A percentile compares a stretch with the other conserved stretches of the same genome.
These are phyloP conservation scores for Drosophila anomelani DNA, from an alignment of 2,888 invertebrate species.

Conservation along the genomic window DNA sequence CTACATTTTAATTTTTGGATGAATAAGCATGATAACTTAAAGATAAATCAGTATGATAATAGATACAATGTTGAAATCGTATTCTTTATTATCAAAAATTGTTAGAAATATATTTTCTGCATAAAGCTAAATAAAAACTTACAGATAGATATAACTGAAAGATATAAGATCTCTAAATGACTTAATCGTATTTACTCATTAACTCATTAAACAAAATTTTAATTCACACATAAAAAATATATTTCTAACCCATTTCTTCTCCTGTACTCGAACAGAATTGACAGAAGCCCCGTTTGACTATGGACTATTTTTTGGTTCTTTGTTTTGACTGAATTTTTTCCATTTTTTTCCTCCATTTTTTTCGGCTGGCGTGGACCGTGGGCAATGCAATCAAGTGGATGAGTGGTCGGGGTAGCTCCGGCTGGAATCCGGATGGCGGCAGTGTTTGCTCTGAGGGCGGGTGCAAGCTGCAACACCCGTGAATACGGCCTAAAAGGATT, in stretches of 20 bases:
- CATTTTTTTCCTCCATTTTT: slow-evolving; percentile 6
- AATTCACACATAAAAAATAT: not conserved
- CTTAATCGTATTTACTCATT: not conserved
- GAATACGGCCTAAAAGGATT: slow-evolving; percentile 75
- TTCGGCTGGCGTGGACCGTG: slow-evolving; percentile 8
- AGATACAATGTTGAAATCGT: too few relatives aligned
- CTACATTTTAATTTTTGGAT: too few relatives aligned
- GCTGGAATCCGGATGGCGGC: slow-evolving; percentile 15
- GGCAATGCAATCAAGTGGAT: slow-evolving; percentile 78
- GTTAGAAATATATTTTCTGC: too few relatives aligned
- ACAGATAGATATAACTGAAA: fast-evolving
- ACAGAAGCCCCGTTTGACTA: slow-evolving; percentile 52
- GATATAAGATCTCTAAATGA: not conserved
- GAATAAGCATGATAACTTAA: too few relatives aligned
- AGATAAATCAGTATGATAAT: too few relatives aligned
- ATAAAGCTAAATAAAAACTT: not conserved
- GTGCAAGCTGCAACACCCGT: slow-evolving; percentile 45
- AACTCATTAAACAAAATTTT: too few relatives aligned
- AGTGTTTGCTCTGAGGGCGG: slow-evolving; percentile 50
- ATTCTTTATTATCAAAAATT: too few relatives aligned
- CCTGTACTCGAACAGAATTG: slow-evolving; percentile 40
- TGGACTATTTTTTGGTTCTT: slow-evolving; percentile 30
- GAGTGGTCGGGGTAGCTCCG: slow-evolving; percentile 29
- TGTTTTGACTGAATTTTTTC: slow-evolving; percentile 25
- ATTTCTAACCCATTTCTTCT: not conserved